Conservation (phyloP, 2,797 vertebrate species). For the Galagoides demidoff region DNA sequence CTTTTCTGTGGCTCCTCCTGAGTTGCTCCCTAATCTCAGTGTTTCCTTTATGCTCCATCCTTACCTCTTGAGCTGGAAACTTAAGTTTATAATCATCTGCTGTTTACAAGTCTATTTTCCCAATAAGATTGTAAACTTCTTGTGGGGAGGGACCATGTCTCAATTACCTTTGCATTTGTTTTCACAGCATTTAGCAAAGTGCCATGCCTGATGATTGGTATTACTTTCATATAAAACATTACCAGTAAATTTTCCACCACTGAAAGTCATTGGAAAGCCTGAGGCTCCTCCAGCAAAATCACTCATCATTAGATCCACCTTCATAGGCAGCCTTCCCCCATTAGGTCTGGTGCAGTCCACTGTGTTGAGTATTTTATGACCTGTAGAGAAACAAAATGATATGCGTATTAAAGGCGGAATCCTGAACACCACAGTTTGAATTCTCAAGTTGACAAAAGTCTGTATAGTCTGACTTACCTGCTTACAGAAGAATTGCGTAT, state of each 20-base stretch:
- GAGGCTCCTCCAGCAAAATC: constrained; percentile 92
- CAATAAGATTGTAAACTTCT: background rate
- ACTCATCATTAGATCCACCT: constrained; percentile 90
- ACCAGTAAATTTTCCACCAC: constrained; percentile 90
- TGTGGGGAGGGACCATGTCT: background rate
- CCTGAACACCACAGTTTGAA: background rate
- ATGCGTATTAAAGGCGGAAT: background rate
- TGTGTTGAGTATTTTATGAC: constrained; percentile 91
- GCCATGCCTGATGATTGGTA: background rate
- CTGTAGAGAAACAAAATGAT: constrained; percentile 74
- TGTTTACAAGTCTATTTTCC: background rate
- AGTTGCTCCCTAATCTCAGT: background rate
- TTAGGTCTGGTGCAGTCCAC: constrained; percentile 92
- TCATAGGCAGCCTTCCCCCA: constrained; percentile 86
- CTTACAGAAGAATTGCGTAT: background rate
- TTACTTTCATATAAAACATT: constrained; percentile 45
- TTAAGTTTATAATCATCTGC: background rate
- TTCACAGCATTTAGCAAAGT: background rate
- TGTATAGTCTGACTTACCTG: background rate
- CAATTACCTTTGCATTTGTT: background rate
- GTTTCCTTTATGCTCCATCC: background rate
- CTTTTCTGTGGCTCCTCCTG: background rate
- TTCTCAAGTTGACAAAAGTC: background rate
- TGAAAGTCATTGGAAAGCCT: constrained; percentile 92
- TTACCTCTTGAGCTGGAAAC: background rate